phyloP scores from a whole-genome alignment of 2,888 invertebrate genomes.

The Rhagium mordax region DNA sequence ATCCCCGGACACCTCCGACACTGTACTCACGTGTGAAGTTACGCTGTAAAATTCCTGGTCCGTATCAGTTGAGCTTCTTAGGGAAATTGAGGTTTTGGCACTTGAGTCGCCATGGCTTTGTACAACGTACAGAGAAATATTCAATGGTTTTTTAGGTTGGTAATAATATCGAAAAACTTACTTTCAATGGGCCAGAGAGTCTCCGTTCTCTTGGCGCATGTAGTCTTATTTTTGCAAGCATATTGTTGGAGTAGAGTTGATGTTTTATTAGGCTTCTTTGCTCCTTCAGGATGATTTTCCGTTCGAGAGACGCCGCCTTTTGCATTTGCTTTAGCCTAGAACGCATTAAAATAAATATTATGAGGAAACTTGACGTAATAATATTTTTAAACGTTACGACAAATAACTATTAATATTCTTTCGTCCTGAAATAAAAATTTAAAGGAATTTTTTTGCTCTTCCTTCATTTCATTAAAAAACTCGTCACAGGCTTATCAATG shows the following conservation, averaged over 20 bases:
- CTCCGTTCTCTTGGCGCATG: constrained; percentile 66
- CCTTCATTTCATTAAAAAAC: too few species aligned
- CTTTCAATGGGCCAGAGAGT: constrained; percentile 72
- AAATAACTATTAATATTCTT: too few species aligned
- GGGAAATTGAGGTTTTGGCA: constrained; percentile 64
- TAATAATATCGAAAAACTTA: too few species aligned
- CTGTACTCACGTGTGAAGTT: constrained; percentile 56
- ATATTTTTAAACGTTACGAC: too few species aligned
- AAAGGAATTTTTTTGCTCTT: too few species aligned
- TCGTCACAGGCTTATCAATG: neutral
- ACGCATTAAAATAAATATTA: too few species aligned
- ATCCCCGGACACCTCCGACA: constrained; percentile 48
- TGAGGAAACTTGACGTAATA: too few species aligned
- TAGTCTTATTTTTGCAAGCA: constrained; percentile 71
- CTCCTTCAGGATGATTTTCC: constrained; percentile 72
- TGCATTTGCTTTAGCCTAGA: constrained; percentile 72
- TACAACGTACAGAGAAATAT: constrained; percentile 64
- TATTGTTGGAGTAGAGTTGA: constrained; percentile 71
- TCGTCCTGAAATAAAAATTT: too few species aligned
- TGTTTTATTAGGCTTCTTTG: constrained; percentile 73
- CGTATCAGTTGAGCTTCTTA: constrained; percentile 58
- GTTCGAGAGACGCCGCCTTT: constrained; percentile 72
- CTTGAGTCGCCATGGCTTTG: constrained; percentile 68
- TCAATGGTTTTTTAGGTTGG: too few species aligned
- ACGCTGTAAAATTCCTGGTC: constrained; percentile 62